phyloP scores from a whole-genome alignment of 2,113 vertebrate species.

The Motacilla alba region DNA sequence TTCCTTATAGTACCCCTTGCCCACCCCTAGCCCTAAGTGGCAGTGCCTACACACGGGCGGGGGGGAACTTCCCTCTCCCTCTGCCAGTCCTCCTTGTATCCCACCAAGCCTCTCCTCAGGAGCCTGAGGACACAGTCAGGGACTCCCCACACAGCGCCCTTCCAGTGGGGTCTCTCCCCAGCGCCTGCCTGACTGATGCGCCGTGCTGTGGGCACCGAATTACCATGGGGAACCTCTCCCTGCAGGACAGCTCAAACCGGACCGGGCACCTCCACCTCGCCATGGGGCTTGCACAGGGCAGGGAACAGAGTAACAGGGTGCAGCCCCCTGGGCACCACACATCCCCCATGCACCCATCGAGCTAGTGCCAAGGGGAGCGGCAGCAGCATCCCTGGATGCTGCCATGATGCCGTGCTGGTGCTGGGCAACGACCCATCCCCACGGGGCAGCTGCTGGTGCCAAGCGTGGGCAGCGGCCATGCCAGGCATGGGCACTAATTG shows the following conservation, averaged over 20 bases:
- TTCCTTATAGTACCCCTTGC: background rate
- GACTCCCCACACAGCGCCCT: no score
- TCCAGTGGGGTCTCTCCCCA: background rate
- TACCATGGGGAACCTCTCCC: background rate
- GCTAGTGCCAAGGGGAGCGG: background rate
- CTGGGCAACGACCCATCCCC: background rate
- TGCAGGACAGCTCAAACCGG: rapidly evolving
- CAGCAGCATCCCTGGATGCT: background rate
- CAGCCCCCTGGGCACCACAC: background rate
- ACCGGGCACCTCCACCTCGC: rapidly evolving
- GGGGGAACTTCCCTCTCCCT: background rate
- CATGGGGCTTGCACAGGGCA: background rate
- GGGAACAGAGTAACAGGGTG: rapidly evolving
- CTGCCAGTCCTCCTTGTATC: background rate
- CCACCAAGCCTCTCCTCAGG: background rate
- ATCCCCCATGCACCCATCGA: rapidly evolving
- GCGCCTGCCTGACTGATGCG: background rate
- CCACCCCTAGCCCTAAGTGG: background rate
- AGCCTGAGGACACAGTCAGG: background rate
- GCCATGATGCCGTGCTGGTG: background rate
- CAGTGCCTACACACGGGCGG: background rate
- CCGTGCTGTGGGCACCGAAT: background rate
- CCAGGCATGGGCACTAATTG: background rate
- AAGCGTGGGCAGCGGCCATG: background rate
- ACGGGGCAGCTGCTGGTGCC: background rate